Base-by-base conservation (phyloP, 2,888 invertebrate species). In the Lacanobia wlatinum region DNA sequence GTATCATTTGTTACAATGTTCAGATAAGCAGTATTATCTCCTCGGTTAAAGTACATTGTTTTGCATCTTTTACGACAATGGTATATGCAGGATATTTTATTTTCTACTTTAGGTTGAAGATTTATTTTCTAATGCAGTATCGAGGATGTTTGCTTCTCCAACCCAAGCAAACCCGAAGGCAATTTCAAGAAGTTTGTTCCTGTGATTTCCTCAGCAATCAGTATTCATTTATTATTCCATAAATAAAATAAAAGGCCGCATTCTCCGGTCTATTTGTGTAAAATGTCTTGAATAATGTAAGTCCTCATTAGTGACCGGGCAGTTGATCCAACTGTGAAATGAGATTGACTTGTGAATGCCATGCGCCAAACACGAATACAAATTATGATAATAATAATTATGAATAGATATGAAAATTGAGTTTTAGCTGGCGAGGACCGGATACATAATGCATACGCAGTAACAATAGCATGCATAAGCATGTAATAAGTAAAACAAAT, bases 1-100 rank as follows among this genome's bases (percentile, higher is more conserved):
- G 28, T 70, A 78, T 76, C 70, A 59, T 73, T 76, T 70, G 70
- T 78, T 65, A 84, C 84, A 83, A 70, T 79, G 55, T 71, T 73
- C 52, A 56, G 40, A 71, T 64, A 71, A 66, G 40, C 55, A 48
- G 50, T 58, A 70, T 68, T 68, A 84, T 72, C 53, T 67, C 23
- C 23, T 58, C 43, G 46, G 60, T 70, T 66, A 38, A 56, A 66
- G 23, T 56, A 56, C 50, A 63, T 56, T 52, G 52, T 48, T 65
- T 82, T 63, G 62, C 56, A 78, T 72, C 58, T 59, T 78, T 77
- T 82, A 77, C 52, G 28, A 77, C 40, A 76, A 28, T 62, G 16
- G 65, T 82, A 34, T 56, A 50, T 16, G 28, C 21, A 52, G 18
- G 16, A 80, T 64, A 63, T 61, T 60, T 67, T 80, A 43, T 61